Percentiles rank a stretch among this genome's conserved stretches.
Evolutionary conservation across 2,888 invertebrate species (phyloP).

Genomic region (Drosophila neotestacea): DNA sequence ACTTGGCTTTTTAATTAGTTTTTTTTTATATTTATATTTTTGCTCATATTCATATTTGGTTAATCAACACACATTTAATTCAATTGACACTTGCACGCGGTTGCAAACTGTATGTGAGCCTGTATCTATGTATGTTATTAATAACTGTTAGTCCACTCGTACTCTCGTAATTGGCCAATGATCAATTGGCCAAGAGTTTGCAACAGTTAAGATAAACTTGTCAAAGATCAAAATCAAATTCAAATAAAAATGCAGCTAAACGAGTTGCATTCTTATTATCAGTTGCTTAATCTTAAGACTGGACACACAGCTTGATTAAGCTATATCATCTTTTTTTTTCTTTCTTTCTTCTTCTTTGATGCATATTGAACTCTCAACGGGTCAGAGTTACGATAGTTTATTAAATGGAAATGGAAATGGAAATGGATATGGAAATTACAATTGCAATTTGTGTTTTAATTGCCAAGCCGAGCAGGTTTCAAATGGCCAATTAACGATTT

Average conservation of each 20-base stretch:
- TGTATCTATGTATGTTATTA: slow-evolving; percentile 33
- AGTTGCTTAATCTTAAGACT: slow-evolving; percentile 2
- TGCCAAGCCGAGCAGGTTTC: slow-evolving; percentile 10
- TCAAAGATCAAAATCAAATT: slow-evolving; percentile 8
- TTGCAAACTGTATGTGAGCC: slow-evolving; percentile 33
- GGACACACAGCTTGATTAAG: slow-evolving; percentile 3
- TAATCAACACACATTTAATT: slow-evolving; percentile 60
- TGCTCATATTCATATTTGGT: slow-evolving; percentile 11
- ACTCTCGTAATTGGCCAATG: slow-evolving; percentile 21
- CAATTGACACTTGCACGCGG: slow-evolving; percentile 55
- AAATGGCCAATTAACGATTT: slow-evolving; percentile 45
- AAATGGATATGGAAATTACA: not conserved
- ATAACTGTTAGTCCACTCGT: slow-evolving; percentile 21
- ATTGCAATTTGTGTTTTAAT: slow-evolving; percentile 22
- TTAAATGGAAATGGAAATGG: not conserved
- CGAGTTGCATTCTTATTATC: not conserved
- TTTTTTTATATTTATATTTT: slow-evolving; percentile 19
- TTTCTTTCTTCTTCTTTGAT: not conserved
- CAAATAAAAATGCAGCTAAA: slow-evolving; percentile 7
- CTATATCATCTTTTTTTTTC: not conserved
- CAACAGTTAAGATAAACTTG: slow-evolving; percentile 13
- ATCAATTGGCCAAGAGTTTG: slow-evolving; percentile 49
- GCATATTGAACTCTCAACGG: slow-evolving; percentile 4
- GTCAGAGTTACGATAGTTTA: not conserved
- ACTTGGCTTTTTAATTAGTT: slow-evolving; percentile 68